These are phyloP conservation scores for Thalpophila matura DNA, from an alignment of 2,888 invertebrate genomes.

Conservation along the genomic window DNA sequence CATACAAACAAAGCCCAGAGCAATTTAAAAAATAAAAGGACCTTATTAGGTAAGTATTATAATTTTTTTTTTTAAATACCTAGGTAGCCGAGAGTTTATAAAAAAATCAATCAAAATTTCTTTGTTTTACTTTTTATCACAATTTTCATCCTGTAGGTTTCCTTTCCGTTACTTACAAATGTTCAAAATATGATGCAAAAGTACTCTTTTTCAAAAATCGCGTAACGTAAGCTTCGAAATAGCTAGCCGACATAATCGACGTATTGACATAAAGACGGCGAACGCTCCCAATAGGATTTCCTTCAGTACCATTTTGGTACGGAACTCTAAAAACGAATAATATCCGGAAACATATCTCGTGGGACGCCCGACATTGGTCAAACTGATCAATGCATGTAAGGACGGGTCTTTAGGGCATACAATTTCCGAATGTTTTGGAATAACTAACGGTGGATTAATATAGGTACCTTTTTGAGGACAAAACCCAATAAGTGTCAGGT, in stretches of 20 bases:
- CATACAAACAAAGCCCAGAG: too few relatives aligned
- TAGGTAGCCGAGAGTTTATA: too few relatives aligned
- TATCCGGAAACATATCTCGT: conserved; percentile 20
- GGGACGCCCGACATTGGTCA: conserved; percentile 26
- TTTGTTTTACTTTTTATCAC: too few relatives aligned
- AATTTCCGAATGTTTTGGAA: conserved; percentile 1
- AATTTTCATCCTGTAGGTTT: too few relatives aligned
- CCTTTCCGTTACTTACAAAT: too few relatives aligned
- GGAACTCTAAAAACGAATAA: conserved; percentile 23
- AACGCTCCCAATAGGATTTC: conserved; percentile 5
- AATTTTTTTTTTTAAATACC: too few relatives aligned
- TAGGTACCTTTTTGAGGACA: not conserved
- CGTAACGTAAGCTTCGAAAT: not conserved
- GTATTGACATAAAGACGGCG: not conserved
- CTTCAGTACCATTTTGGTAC: conserved; percentile 5
- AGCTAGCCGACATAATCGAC: conserved; percentile 1
- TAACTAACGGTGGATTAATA: not conserved
- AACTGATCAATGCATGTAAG: conserved; percentile 18
- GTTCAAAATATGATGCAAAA: too few relatives aligned
- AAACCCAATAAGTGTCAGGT: not conserved
- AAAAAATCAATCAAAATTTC: too few relatives aligned
- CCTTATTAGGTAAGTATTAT: too few relatives aligned
- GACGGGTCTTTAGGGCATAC: conserved; percentile 8
- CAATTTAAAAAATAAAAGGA: too few relatives aligned
- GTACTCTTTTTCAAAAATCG: not conserved